Base-by-base conservation (phyloP, 1,140 invertebrate species). In the Liolophura sinensis region DNA sequence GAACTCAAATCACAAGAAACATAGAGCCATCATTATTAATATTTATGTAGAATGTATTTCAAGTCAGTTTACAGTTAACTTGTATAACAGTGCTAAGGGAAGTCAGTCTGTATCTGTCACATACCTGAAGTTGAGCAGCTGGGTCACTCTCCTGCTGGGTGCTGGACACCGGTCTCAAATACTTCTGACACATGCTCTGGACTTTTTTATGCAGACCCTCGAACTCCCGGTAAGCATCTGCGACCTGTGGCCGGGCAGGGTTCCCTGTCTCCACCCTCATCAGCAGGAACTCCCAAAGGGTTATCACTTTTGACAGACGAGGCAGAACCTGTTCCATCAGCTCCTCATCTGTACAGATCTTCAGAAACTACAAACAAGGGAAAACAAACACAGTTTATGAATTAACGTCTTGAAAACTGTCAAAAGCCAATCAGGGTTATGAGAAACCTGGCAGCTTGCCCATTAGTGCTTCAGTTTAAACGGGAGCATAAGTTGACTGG, bases 291-390 rank as follows among this genome's bases (percentile, higher is more conserved):
- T 87, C 85, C 85, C 85, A 87, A 0, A 83, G 70, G 0, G 80
- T 82, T 55, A 86, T 73, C 46, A 78, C 75, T 60, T 80, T 78
- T 7, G 81, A 78, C 9, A 87, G 77, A 9, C 81, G 75, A 24
- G 85, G 85, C 16, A 86, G 64, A n/a, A 85, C 80, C 20, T 82
- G 76, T 60, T 87, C 86, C 77, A 85, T 81, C 63, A 87, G 68
- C 59, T 87, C 86, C 63, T 86, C 82, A 74, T 85, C 83, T 50
- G 31, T 40, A 9, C 31, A 40, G 31, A 40, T 40, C 31, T 40
- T 40, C 24, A 25, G 24, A 20, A 40, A 40, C 31, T 40, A 40
- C 9, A 40, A 40, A 40, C 31, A 3, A 40, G 3, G 31, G 3
- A 40, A 9, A 40, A 40, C 9, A 40, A 40, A 40, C 31, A 40